phyloP scores from a whole-genome alignment of 2,888 invertebrate species.

The Laothoe populi region DNA sequence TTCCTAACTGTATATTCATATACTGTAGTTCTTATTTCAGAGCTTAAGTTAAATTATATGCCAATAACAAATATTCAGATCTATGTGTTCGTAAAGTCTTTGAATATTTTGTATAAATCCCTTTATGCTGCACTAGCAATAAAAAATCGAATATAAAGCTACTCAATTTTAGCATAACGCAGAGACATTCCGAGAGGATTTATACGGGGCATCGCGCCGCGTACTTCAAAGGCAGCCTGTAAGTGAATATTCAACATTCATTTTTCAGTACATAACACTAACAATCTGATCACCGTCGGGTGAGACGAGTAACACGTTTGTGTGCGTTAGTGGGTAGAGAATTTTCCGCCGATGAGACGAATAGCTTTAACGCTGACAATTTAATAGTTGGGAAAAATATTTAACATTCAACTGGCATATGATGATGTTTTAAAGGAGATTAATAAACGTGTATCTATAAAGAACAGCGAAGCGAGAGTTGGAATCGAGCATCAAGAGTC shows the following conservation, averaged over 20 bases:
- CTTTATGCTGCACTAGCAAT: neutral
- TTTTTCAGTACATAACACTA: conserved; percentile 22
- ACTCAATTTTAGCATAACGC: conserved; percentile 11
- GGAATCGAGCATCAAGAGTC: too few relatives aligned
- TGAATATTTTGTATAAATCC: neutral
- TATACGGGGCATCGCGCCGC: conserved; percentile 14
- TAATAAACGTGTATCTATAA: too few relatives aligned
- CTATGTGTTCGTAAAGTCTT: too few relatives aligned
- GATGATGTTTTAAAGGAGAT: too few relatives aligned
- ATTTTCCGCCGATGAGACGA: neutral
- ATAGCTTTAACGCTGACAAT: neutral
- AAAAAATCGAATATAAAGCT: conserved; percentile 10
- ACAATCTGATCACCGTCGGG: conserved; percentile 17
- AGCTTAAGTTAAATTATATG: too few relatives aligned
- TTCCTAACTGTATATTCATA: too few relatives aligned
- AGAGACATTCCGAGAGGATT: conserved; percentile 7
- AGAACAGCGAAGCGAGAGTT: too few relatives aligned
- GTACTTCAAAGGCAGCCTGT: conserved; percentile 17
- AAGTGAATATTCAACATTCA: conserved; percentile 25
- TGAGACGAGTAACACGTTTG: neutral
- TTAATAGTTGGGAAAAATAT: neutral
- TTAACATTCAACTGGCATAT: neutral
- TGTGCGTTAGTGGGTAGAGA: conserved; percentile 1
- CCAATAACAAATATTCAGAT: too few relatives aligned
- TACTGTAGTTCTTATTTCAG: too few relatives aligned